Base-by-base conservation (phyloP, 2,797 vertebrate species). In the Bradypodion pumilum region DNA sequence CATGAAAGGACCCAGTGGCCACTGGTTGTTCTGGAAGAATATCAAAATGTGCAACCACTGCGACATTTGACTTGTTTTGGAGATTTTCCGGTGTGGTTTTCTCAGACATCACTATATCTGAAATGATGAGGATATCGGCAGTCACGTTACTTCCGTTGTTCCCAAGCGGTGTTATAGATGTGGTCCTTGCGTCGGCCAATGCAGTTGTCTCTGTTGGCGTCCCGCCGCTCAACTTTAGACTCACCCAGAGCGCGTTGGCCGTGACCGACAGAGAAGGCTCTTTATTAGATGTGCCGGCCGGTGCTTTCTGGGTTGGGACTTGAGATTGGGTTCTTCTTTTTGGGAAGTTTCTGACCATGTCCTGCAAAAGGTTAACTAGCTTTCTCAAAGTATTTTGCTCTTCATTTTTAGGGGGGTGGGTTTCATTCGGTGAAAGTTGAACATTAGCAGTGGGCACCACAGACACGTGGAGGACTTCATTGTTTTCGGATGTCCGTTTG, bases 361-460 rank as follows among this genome's bases (percentile, higher is more conserved):
- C 88, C 78, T 89, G 84, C 90, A 92, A 90, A 80, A 83, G 0
- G 25, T 77, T 84, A 46, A 90, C 27, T 1, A 92, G 93, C 80
- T 69, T 86, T 77, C 84, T 90, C 83, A 91, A 79, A 76, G 79
- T 89, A 84, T 92, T 86, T 79, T 93, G n/a, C 88, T 32, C n/a
- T n/a, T n/a, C n/a, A n/a, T n/a, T n/a, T n/a, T n/a, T n/a, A n/a
- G n/a, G n/a, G n/a, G n/a, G n/a, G n/a, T n/a, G n/a, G n/a, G n/a
- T n/a, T n/a, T n/a, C n/a, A n/a, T n/a, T n/a, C n/a, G n/a, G n/a
- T n/a, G n/a, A n/a, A n/a, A n/a, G n/a, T n/a, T n/a, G n/a, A n/a
- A n/a, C n/a, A n/a, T n/a, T n/a, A n/a, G n/a, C n/a, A n/a, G n/a
- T n/a, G n/a, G n/a, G n/a, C n/a, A n/a, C n/a, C n/a, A n/a, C n/a